Evolutionary conservation across 2,113 vertebrate genomes (phyloP), one percentile per base, ranked within the genome.

Genomic region (Deroptyus accipitrinus): DNA sequence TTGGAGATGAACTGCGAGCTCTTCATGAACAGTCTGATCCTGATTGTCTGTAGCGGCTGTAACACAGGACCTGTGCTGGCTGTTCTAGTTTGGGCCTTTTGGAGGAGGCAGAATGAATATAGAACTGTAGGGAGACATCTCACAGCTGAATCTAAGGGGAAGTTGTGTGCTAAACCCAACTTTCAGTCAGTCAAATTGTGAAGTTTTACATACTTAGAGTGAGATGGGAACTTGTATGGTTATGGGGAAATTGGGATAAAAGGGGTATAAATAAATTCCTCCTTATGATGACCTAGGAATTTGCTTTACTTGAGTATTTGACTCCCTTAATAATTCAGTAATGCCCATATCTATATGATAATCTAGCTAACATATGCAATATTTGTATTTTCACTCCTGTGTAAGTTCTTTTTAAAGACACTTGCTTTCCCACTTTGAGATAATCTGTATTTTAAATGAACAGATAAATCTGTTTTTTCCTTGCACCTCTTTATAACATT

Each of bases 381-480:
- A 69, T 90, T 90, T 83, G 31, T 74, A 37, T 82, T 92, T 68
- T 22, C 35, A 62, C 44, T 84, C 44, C 67, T 83, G 64, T 0
- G 0, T 25, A 90, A 83, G 80, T 68, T 77, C 75, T 73, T 73
- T 82, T 79, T 33, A 86, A 93, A 86, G 1, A 2, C 33, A 8
- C 44, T 78, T 86, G 7, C 46, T 64, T 96, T 92, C 39, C 62
- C 48, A 39, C 90, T 97, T 92, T 48, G 80, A 44, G 86, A 88
- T 90, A 48, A 88, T 90, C 79, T 88, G 39, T 82, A 2, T 92
- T 88, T 72, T 59, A 93, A 92, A 61, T 28, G 73, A 90, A 55
- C 27, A 68, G 80, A 78, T 80, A 59, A 83, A 77, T 64, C 46
- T 51, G 11, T 89, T 92, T 88, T 76, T 37, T 39, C 64, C 10